Conservation (phyloP, 2,888 invertebrate species). For the Spodoptera exigua region DNA sequence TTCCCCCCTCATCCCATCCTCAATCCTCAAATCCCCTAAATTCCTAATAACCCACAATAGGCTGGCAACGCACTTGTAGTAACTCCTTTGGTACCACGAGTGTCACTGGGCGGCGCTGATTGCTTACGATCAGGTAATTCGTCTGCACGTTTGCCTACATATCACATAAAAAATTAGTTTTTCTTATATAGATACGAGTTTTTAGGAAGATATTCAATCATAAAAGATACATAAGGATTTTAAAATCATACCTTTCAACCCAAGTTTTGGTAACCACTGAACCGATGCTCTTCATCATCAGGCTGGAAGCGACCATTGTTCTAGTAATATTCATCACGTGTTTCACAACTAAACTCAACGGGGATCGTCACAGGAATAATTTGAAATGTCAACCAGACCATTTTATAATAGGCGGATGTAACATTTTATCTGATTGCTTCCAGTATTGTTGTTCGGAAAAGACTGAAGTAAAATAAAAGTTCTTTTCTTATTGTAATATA, state of each 20-base stretch:
- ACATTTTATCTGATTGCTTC: slow-evolving; percentile 47
- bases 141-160: too few species aligned
- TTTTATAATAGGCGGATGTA: slow-evolving; percentile 34
- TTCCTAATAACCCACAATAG: too few species aligned
- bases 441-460: slow-evolving; percentile 19
- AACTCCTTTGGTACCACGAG: too few species aligned
- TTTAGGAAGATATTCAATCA: too few species aligned
- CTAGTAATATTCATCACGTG: slow-evolving; percentile 42
- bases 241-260: slow-evolving; percentile 31
- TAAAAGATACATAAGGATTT: not conserved
- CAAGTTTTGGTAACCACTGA: slow-evolving; percentile 9
- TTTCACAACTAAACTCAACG: slow-evolving; percentile 12
- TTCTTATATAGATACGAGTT: too few species aligned
- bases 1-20: too few species aligned
- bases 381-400: not conserved
- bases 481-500: slow-evolving; percentile 53
- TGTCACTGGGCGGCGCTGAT: too few species aligned
- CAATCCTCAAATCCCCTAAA: too few species aligned
- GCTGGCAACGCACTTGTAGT: too few species aligned
- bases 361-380: slow-evolving; percentile 12
- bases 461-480: slow-evolving; percentile 11
- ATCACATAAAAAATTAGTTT: too few species aligned
- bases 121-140: too few species aligned
- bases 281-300: slow-evolving; percentile 6
- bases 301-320: slow-evolving; percentile 13